Evolutionary conservation across 2,113 vertebrate species (phyloP).

Genomic region (Menidia beryllina): DNA sequence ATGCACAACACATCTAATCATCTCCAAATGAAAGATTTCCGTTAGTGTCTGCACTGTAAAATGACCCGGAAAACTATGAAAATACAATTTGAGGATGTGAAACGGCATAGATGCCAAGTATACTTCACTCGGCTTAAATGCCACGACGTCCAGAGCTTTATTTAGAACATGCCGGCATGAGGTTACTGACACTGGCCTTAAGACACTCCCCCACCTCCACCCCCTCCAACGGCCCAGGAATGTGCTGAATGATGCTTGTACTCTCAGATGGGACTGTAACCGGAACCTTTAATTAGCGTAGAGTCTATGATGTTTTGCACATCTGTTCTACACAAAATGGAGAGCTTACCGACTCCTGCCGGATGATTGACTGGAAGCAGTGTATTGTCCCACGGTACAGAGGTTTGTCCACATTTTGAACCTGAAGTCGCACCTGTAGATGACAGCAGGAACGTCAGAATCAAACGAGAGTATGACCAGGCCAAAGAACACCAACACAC

Average conservation of each 20-base stretch:
- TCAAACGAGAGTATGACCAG: background rate
- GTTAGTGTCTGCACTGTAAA: no score
- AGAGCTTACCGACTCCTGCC: slow-evolving; percentile 90
- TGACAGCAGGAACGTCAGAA: slow-evolving; percentile 44
- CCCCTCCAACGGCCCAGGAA: slow-evolving; percentile 28
- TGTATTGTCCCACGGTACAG: slow-evolving; percentile 93
- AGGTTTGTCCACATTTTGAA: slow-evolving; percentile 91
- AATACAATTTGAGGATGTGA: background rate
- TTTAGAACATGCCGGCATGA: slow-evolving; percentile 56
- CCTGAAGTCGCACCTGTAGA: slow-evolving; percentile 94
- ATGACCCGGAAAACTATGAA: background rate
- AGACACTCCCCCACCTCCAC: slow-evolving; percentile 8
- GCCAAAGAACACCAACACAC: slow-evolving; percentile 14
- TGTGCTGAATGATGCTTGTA: slow-evolving; percentile 9
- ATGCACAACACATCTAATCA: background rate
- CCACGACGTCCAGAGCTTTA: slow-evolving; percentile 56
- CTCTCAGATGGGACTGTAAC: slow-evolving; percentile 28
- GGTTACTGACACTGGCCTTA: slow-evolving; percentile 27
- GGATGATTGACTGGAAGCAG: slow-evolving; percentile 95
- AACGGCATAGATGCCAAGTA: slow-evolving; percentile 2
- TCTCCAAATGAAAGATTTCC: no score
- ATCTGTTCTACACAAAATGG: background rate
- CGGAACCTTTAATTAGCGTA: slow-evolving; percentile 17
- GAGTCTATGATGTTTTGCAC: background rate
- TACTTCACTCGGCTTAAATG: slow-evolving; percentile 36